Evolutionary conservation across 1,140 invertebrate genomes (phyloP).

Genomic region (Thaumatotibia leucotreta): DNA sequence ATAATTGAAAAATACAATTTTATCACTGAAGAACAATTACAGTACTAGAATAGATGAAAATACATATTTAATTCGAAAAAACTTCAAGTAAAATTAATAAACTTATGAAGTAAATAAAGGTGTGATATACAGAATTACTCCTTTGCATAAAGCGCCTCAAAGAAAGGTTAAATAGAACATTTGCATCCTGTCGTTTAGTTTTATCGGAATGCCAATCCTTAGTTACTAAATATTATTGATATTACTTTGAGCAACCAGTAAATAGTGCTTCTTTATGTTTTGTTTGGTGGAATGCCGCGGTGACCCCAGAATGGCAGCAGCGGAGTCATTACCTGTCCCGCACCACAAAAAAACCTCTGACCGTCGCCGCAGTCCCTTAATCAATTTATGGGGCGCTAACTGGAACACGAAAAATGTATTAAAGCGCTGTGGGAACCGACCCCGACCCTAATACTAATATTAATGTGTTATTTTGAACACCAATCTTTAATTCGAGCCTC

Average conservation of each 20-base stretch:
- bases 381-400: constrained; percentile 76
- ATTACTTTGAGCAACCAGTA: neutral
- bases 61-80: too few relatives aligned
- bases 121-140: neutral
- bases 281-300: constrained; percentile 16
- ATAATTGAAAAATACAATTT: too few relatives aligned
- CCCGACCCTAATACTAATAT: constrained; percentile 50
- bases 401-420: constrained; percentile 75
- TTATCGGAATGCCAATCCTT: neutral
- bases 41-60: too few relatives aligned
- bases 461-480: constrained; percentile 32
- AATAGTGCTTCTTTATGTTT: neutral
- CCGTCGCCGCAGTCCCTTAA: constrained; percentile 64
- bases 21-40: too few relatives aligned
- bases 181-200: neutral
- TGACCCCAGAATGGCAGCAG: constrained; percentile 22
- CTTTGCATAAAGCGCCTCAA: neutral
- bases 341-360: constrained; percentile 64
- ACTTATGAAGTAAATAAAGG: too few relatives aligned
- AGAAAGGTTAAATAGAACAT: neutral
- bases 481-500: constrained; percentile 20
- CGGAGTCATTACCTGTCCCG: constrained; percentile 34
- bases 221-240: neutral
- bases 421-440: constrained; percentile 67
- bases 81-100: too few relatives aligned